A percentile compares a stretch with the other conserved stretches of the same genome.
These are phyloP conservation scores for Zosterops japonicus DNA, from an alignment of 2,113 vertebrate genomes.

Conservation along the genomic window DNA sequence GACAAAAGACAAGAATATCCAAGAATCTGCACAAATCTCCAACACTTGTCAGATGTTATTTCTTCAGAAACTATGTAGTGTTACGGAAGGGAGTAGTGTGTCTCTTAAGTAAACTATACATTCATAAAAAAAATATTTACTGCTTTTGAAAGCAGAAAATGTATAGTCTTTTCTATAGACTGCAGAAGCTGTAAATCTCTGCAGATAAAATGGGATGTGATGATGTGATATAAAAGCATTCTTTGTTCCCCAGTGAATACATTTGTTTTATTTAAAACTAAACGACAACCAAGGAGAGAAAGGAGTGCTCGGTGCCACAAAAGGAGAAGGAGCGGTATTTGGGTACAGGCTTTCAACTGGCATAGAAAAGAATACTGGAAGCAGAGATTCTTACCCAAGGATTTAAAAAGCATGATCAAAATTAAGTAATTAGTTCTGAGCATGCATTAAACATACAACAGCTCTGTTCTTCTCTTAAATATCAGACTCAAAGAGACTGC, in stretches of 20 bases:
- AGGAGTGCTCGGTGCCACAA: background rate
- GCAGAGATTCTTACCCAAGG: background rate
- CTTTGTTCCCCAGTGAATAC: conserved; percentile 63
- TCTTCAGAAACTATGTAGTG: background rate
- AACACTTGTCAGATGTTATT: background rate
- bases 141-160: conserved; percentile 37
- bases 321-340: background rate
- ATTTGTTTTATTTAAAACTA: conserved; percentile 65
- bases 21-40: background rate
- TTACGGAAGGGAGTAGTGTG: background rate
- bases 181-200: conserved; percentile 52
- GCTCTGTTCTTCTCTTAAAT: background rate
- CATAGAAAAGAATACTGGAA: background rate
- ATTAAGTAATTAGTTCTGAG: conserved; percentile 21
- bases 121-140: conserved; percentile 28
- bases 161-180: conserved; percentile 37
- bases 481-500: background rate
- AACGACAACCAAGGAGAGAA: conserved; percentile 25
- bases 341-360: conserved; percentile 16
- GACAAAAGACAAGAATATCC: background rate
- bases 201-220: conserved; percentile 46
- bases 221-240: conserved; percentile 56
- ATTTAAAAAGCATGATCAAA: background rate
- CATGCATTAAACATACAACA: conserved; percentile 23
- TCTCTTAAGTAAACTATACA: conserved; percentile 50